A percentile compares a stretch with the other conserved stretches of the same genome.
These are phyloP conservation scores for Oryzias melastigma DNA, from an alignment of 2,113 vertebrate species.

Conservation along the genomic window DNA sequence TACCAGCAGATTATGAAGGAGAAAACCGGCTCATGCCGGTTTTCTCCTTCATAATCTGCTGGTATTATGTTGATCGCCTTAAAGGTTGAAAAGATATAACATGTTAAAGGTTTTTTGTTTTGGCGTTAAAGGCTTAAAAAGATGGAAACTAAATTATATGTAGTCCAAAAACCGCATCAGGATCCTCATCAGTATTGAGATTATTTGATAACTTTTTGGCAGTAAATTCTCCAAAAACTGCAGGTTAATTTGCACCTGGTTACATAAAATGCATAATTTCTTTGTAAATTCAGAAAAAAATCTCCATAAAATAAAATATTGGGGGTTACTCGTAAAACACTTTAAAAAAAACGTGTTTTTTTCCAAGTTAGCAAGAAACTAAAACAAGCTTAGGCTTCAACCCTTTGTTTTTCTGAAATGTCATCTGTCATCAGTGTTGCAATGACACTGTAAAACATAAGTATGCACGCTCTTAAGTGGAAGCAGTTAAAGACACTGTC, in stretches of 20 bases:
- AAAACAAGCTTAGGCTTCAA: neutral
- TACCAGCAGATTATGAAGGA: too few species aligned
- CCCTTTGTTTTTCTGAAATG: conserved; percentile 17
- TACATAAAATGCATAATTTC: neutral
- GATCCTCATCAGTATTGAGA: neutral
- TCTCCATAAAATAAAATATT: neutral
- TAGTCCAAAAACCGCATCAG: neutral
- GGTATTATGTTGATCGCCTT: too few species aligned
- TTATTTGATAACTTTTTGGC: neutral
- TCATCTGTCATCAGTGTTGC: conserved; percentile 27
- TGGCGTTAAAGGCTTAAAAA: too few species aligned
- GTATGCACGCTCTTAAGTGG: conserved; percentile 48
- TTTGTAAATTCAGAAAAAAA: neutral
- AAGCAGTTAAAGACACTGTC: conserved; percentile 46
- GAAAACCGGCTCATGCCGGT: too few species aligned
- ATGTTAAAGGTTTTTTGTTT: too few species aligned
- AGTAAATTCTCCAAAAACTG: neutral
- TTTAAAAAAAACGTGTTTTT: too few species aligned
- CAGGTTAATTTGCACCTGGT: neutral
- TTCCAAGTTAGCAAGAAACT: neutral
- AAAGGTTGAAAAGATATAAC: too few species aligned
- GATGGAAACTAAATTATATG: conserved; percentile 57
- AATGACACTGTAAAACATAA: conserved; percentile 24
- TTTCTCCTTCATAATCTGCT: too few species aligned
- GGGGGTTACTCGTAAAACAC: neutral